Evolutionary conservation across 2,113 vertebrate genomes (phyloP).

Genomic region (Lophius piscatorius): DNA sequence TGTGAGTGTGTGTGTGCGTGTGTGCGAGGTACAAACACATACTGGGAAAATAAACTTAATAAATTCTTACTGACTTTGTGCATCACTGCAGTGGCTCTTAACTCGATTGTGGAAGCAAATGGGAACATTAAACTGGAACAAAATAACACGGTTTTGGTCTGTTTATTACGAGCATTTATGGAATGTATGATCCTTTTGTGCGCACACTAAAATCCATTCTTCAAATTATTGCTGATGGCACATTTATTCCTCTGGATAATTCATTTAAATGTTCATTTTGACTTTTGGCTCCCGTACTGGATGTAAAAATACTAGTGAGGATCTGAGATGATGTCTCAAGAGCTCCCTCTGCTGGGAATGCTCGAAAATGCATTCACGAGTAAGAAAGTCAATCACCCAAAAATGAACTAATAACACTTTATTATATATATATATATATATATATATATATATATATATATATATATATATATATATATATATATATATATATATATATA

Average conservation of each 20-base stretch:
- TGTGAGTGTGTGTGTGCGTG: conserved; percentile 47
- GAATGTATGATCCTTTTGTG: background rate
- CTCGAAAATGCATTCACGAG: background rate
- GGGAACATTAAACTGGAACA: conserved; percentile 78
- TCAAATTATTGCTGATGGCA: background rate
- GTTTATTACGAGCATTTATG: background rate
- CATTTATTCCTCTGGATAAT: too few relatives aligned
- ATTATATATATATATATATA: too few relatives aligned
- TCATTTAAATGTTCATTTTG: too few relatives aligned
- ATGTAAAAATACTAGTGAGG: too few relatives aligned
- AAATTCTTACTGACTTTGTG: conserved; percentile 51
- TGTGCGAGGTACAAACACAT: conserved; percentile 18
- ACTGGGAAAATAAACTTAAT: conserved; percentile 34
- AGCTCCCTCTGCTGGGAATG: conserved; percentile 67
- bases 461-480: too few relatives aligned
- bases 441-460: too few relatives aligned
- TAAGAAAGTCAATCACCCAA: too few relatives aligned
- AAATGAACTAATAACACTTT: too few relatives aligned
- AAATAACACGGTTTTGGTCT: conserved; percentile 41
- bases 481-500: too few relatives aligned
- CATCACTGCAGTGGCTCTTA: conserved; percentile 57
- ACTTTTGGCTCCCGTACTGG: too few relatives aligned
- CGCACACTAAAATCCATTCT: background rate
- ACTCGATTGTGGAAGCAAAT: conserved; percentile 70
- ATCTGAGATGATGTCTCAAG: conserved; percentile 12